Conservation (phyloP, 2,113 vertebrate species). For the Mixornis gularis region DNA sequence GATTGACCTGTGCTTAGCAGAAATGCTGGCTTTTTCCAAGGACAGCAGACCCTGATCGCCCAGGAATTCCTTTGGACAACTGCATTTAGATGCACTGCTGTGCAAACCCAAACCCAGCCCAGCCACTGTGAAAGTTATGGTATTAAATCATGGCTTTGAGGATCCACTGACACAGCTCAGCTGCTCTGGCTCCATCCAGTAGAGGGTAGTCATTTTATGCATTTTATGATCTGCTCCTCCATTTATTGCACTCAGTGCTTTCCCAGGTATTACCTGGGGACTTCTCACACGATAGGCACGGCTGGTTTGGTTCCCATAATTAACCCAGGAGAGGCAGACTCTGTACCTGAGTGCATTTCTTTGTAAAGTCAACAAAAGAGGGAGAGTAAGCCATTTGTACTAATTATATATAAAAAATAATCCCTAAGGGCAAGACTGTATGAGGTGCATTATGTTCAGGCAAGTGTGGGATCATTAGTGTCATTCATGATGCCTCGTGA, state of each 20-base stretch:
- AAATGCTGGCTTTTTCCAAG: not conserved
- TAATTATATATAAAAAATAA: slow-evolving; percentile 13
- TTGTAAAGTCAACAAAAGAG: slow-evolving; percentile 45
- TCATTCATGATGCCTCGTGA: slow-evolving; percentile 13
- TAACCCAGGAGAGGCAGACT: slow-evolving; percentile 22
- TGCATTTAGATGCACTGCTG: not conserved
- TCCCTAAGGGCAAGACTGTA: not conserved
- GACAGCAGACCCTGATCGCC: rapidly evolving
- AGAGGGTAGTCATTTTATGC: not conserved
- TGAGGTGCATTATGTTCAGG: slow-evolving; percentile 16
- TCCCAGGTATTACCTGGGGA: not conserved
- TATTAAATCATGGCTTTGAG: not conserved
- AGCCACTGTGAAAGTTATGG: not conserved
- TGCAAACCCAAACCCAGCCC: not conserved
- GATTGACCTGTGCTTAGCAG: not conserved
- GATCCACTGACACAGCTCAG: not conserved
- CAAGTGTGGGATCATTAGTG: slow-evolving; percentile 41
- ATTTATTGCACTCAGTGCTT: not conserved
- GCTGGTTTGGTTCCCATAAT: slow-evolving; percentile 14
- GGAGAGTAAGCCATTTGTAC: not conserved
- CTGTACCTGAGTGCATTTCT: slow-evolving; percentile 27
- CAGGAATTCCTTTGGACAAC: not conserved
- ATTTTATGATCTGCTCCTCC: not conserved
- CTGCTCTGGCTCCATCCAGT: not conserved
- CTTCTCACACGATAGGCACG: not conserved